Evolutionary conservation across 2,797 vertebrate genomes (phyloP).

Genomic region (Myotis findleyi): DNA sequence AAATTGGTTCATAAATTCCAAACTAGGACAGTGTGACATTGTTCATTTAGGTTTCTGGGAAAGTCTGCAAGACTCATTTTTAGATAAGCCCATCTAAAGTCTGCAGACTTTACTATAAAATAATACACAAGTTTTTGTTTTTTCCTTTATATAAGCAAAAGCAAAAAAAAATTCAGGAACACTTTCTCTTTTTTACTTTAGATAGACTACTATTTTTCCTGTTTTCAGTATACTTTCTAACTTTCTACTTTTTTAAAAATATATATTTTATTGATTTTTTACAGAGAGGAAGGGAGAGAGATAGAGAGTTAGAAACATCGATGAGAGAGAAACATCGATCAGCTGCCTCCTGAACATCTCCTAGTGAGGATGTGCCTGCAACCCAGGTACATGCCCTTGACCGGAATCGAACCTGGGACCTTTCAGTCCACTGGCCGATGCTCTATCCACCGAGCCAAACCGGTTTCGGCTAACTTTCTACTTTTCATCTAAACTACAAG

Average conservation of each 20-base stretch:
- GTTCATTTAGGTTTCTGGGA: not conserved
- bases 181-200: not conserved
- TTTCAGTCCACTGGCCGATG: too few species aligned
- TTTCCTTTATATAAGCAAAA: conserved; percentile 2
- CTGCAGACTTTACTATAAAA: not conserved
- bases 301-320: too few species aligned
- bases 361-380: too few species aligned
- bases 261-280: too few species aligned
- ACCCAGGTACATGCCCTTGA: too few species aligned
- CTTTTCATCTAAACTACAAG: conserved; percentile 4
- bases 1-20: conserved; percentile 5
- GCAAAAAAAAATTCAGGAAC: not conserved
- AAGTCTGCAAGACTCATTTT: conserved; percentile 16
- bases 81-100: not conserved
- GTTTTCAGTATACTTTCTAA: not conserved
- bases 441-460: too few species aligned
- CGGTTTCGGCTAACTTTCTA: not conserved
- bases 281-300: too few species aligned
- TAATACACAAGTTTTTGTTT: not conserved
- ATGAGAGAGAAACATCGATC: too few species aligned
- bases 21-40: not conserved
- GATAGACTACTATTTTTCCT: not conserved
- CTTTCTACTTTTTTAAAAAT: not conserved
- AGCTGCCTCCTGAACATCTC: too few species aligned
- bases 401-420: too few species aligned